phyloP scores from a whole-genome alignment of 2,888 invertebrate species.

The Stenchaetothrips biformis region DNA sequence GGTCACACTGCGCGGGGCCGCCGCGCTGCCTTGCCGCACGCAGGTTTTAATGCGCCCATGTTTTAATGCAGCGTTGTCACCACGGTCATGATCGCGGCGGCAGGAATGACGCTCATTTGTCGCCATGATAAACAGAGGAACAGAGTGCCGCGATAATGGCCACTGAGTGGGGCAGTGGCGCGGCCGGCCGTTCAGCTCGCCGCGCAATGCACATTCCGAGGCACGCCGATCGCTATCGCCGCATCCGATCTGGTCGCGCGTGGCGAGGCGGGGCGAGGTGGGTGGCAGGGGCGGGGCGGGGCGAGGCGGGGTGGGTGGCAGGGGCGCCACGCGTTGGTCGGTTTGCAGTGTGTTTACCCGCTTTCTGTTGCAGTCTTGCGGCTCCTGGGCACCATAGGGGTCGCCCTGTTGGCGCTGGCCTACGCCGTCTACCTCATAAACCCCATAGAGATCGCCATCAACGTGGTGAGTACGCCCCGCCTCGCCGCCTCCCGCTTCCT shows the following conservation, averaged over 20 bases:
- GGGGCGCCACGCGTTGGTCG: background rate
- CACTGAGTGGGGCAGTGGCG: no score
- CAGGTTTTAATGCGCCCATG: no score
- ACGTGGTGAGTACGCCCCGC: constrained; percentile 42
- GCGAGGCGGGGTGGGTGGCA: background rate
- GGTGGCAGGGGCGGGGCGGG: background rate
- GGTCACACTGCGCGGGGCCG: no score
- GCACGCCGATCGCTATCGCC: background rate
- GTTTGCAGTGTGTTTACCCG: background rate
- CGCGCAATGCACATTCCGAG: no score
- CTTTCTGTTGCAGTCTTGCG: background rate
- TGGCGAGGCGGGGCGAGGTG: background rate
- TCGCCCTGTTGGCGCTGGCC: constrained; percentile 42
- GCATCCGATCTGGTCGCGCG: background rate
- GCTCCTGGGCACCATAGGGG: constrained; percentile 37
- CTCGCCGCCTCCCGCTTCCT: background rate
- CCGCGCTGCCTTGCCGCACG: no score
- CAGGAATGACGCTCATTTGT: no score
- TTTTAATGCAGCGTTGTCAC: no score
- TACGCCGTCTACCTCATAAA: constrained; percentile 43
- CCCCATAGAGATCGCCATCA: constrained; percentile 42
- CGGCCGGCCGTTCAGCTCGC: no score
- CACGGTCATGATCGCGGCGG: no score
- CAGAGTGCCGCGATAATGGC: no score
- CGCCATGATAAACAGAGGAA: no score